Evolutionary conservation across 2,113 vertebrate species (phyloP).

Genomic region (Nesogale talazaci): DNA sequence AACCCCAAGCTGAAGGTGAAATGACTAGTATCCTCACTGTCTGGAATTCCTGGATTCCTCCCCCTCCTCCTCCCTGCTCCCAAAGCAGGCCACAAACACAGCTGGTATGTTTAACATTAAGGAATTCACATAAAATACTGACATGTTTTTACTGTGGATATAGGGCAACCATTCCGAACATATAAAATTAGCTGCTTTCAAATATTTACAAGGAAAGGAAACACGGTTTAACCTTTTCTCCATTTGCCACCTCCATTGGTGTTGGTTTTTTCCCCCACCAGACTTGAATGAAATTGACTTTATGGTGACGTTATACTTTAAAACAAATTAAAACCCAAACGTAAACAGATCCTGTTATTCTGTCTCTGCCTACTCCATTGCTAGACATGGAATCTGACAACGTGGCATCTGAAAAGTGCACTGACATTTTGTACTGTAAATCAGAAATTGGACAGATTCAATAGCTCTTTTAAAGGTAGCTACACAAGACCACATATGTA

Average conservation of each 20-base stretch:
- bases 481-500: neutral
- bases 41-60: conserved; percentile 74
- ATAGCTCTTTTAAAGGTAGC: conserved; percentile 47
- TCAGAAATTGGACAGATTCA: conserved; percentile 67
- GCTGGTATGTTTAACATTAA: conserved; percentile 77
- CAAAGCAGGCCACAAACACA: conserved; percentile 44
- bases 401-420: conserved; percentile 75
- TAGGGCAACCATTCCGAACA: conserved; percentile 77
- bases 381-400: conserved; percentile 80
- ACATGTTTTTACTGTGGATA: conserved; percentile 79
- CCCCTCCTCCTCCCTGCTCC: neutral
- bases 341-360: conserved; percentile 78
- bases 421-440: conserved; percentile 74
- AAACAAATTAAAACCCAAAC: conserved; percentile 69
- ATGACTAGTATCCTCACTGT: neutral
- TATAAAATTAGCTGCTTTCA: conserved; percentile 86
- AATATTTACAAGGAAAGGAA: conserved; percentile 81
- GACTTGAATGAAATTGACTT: conserved; percentile 60
- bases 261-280: conserved; percentile 60
- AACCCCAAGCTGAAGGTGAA: conserved; percentile 57
- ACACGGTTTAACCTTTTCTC: conserved; percentile 79
- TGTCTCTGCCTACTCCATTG: conserved; percentile 67
- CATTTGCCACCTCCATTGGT: conserved; percentile 63
- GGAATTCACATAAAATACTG: conserved; percentile 87
- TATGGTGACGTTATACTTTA: neutral